Evolutionary conservation across 2,797 vertebrate species (phyloP).

Genomic region (Onychomys torridus): DNA sequence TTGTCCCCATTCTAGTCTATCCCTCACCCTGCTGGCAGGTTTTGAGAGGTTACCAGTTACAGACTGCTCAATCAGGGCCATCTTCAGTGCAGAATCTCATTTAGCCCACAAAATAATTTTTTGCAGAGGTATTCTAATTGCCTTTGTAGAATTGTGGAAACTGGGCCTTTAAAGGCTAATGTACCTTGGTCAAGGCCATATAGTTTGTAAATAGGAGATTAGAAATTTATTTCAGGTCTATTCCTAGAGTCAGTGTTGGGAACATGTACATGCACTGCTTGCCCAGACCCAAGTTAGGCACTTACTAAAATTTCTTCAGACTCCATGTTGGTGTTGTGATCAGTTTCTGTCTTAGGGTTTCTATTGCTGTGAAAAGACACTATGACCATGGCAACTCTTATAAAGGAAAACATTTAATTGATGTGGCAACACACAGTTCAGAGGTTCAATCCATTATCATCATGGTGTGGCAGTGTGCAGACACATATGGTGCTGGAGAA

Average conservation of each 20-base stretch:
- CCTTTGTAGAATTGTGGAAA: constrained; percentile 41
- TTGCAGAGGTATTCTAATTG: not conserved
- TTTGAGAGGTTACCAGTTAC: not conserved
- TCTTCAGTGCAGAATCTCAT: constrained; percentile 16
- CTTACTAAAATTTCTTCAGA: constrained; percentile 18
- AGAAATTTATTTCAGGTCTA: constrained; percentile 37
- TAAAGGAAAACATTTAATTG: not conserved
- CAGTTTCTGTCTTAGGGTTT: not conserved
- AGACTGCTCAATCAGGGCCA: not conserved
- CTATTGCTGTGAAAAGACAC: not conserved
- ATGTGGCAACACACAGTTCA: not conserved
- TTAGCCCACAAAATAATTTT: constrained; percentile 30
- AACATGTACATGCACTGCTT: not conserved
- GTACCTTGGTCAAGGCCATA: constrained; percentile 26
- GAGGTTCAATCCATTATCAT: not conserved
- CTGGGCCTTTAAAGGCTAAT: not conserved
- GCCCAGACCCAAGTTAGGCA: not conserved
- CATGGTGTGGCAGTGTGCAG: not conserved
- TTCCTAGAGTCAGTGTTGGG: not conserved
- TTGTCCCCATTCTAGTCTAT: not conserved
- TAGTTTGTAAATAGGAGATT: constrained; percentile 18
- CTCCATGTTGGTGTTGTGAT: not conserved
- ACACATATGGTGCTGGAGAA: not conserved
- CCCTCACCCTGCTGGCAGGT: not conserved
- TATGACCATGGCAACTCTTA: not conserved